Evolutionary conservation across 2,797 vertebrate genomes (phyloP).

Genomic region (Oryzias sinensis): DNA sequence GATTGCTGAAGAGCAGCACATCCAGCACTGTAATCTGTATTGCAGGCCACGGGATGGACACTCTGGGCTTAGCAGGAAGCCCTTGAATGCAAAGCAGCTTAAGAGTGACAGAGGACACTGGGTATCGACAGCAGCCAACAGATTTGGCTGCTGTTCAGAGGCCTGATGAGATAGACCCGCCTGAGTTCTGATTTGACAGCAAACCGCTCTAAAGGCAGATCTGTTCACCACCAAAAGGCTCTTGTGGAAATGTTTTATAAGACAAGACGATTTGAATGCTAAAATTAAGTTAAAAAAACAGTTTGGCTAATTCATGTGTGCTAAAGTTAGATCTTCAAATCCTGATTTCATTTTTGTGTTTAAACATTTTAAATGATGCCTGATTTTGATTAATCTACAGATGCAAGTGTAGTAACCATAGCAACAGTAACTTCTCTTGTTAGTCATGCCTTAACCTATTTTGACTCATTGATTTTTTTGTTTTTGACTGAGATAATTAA

Average conservation of each 20-base stretch:
- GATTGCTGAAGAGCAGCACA: conserved; percentile 39
- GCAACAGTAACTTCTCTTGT: no score
- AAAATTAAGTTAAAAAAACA: conserved; percentile 8
- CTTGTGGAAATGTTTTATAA: conserved; percentile 12
- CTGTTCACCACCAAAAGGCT: conserved; percentile 15
- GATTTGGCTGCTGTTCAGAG: conserved; percentile 61
- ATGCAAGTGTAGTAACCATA: no score
- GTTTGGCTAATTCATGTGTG: not conserved
- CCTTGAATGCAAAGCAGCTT: conserved; percentile 71
- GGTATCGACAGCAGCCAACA: conserved; percentile 69
- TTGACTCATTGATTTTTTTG: no score
- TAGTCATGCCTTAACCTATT: no score
- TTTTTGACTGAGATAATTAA: not conserved
- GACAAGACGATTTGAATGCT: conserved; percentile 5
- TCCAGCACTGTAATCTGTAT: conserved; percentile 36
- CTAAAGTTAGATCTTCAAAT: no score
- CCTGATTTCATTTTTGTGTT: no score
- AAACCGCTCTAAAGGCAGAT: conserved; percentile 28
- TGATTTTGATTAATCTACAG: no score
- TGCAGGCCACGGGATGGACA: conserved; percentile 53
- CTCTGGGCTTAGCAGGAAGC: conserved; percentile 55
- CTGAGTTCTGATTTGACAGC: conserved; percentile 36
- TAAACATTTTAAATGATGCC: no score
- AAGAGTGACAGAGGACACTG: conserved; percentile 64
- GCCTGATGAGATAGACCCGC: conserved; percentile 42